Base-by-base conservation (phyloP, 2,888 invertebrate species). In the Nomada lathburiana region DNA sequence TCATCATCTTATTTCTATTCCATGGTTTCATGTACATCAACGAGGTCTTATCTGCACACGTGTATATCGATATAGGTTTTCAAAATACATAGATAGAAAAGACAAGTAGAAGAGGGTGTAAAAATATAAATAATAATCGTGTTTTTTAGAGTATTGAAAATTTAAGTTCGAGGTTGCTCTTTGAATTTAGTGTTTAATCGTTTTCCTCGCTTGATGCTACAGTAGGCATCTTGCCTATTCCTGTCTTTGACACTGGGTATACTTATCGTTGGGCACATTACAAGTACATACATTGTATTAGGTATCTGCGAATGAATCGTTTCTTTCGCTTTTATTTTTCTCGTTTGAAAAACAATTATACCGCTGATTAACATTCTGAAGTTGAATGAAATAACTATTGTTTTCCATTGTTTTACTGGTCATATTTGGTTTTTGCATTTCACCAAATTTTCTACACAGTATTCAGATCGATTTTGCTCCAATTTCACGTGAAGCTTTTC, bases 281-380 rank as follows among this genome's bases (percentile, higher is more conserved):
- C 18, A 64, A 57, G 57, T 59, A 71, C 26, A 20, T 36, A 52
- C 9, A n/a, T 53, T 53, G 20, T 20, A 26, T 57, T 72, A 76
- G 76, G 64, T 72, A 72, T 57, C 18, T 72, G 72, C 57, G 72
- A 72, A 64, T 71, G 10, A 47, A 20, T 4, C 47, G 16, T 26
- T 11, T 2, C 23, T 16, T 18, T 7, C 53, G 5, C 29, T 10
- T n/a, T 29, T 9, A n/a, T 23, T 20, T 18, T 44, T 10, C 13
- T n/a, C 9, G 2, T n/a, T 20, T 44, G 44, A 44, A 13, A 13
- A 26, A 57, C 57, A 16, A 2, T 47, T 47, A 16, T 4, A 47
- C 4, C 3, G 10, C 3, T 1, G 47, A 47, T 47, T 13, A 47
- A 47, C 47, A 47, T 47, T 47, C 11, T 13, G 47, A 16, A 16